phyloP scores from a whole-genome alignment of 2,888 invertebrate species.

The Tineola bisselliella region DNA sequence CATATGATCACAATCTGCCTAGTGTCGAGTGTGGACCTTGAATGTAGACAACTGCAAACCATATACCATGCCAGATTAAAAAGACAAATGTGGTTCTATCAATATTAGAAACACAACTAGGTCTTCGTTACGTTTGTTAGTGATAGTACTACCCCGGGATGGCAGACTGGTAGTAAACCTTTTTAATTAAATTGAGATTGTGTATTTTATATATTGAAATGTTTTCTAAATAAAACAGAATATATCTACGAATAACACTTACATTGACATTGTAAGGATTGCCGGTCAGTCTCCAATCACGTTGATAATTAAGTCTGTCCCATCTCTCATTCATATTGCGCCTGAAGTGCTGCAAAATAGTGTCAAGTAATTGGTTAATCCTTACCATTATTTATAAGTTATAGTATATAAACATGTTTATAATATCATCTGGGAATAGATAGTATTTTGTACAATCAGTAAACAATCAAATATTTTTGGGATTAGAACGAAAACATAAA shows the following conservation, averaged over 20 bases:
- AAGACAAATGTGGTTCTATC: no score
- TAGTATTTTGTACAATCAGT: neutral
- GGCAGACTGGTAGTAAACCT: no score
- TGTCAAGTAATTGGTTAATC: neutral
- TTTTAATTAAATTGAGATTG: no score
- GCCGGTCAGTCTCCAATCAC: slow-evolving; percentile 70
- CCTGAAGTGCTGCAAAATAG: slow-evolving; percentile 60
- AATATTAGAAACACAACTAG: no score
- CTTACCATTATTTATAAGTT: neutral
- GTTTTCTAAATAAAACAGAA: no score
- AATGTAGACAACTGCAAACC: no score
- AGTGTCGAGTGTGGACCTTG: no score
- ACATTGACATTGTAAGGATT: slow-evolving; percentile 71
- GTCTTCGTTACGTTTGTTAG: no score
- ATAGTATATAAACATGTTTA: neutral
- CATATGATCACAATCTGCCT: no score
- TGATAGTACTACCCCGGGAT: no score
- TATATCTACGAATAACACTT: slow-evolving; percentile 29
- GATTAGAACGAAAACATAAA: neutral
- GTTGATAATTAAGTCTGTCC: slow-evolving; percentile 66
- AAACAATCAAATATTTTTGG: neutral
- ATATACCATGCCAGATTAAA: no score
- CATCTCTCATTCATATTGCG: slow-evolving; percentile 60
- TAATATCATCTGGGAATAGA: neutral
- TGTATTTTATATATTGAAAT: no score